A percentile compares a stretch with the other conserved stretches of the same genome.
These are phyloP conservation scores for Drosophila infuscata DNA, from an alignment of 2,888 invertebrate genomes.

Conservation along the genomic window DNA sequence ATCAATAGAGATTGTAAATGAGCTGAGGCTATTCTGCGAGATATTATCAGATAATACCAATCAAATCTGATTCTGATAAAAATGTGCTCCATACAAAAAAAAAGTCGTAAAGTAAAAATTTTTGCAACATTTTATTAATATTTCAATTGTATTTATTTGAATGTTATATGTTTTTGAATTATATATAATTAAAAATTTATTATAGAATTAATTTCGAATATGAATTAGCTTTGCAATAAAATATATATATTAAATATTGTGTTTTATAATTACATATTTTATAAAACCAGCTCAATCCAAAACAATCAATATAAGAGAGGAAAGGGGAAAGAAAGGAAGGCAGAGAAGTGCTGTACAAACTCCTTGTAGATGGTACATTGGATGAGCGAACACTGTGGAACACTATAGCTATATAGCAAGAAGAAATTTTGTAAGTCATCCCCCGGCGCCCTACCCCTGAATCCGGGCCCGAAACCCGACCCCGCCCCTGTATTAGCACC, in stretches of 20 bases:
- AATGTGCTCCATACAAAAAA: too few relatives aligned
- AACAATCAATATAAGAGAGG: background rate
- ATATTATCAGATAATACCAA: too few relatives aligned
- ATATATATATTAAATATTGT: background rate
- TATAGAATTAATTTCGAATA: too few relatives aligned
- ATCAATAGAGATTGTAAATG: too few relatives aligned
- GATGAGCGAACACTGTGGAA: background rate
- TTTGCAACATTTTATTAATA: background rate
- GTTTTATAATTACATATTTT: background rate
- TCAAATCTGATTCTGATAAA: too few relatives aligned
- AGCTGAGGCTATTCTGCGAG: too few relatives aligned
- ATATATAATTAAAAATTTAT: too few relatives aligned
- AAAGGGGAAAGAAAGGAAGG: background rate
- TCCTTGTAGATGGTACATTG: background rate
- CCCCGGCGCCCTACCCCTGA: conserved; percentile 14
- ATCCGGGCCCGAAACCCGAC: conserved; percentile 11
- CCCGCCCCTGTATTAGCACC: conserved; percentile 42
- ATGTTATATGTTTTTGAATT: too few relatives aligned
- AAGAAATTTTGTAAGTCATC: conserved; percentile 31
- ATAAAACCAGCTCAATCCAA: background rate
- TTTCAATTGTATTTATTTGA: background rate
- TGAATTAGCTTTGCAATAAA: too few relatives aligned
- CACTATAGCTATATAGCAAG: background rate
- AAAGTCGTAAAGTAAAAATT: background rate
- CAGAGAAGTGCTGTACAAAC: background rate